Percentiles rank a stretch among this genome's conserved stretches.
These are phyloP conservation scores for Mus caroli DNA, from an alignment of 2,797 vertebrate genomes.

Conservation along the genomic window DNA sequence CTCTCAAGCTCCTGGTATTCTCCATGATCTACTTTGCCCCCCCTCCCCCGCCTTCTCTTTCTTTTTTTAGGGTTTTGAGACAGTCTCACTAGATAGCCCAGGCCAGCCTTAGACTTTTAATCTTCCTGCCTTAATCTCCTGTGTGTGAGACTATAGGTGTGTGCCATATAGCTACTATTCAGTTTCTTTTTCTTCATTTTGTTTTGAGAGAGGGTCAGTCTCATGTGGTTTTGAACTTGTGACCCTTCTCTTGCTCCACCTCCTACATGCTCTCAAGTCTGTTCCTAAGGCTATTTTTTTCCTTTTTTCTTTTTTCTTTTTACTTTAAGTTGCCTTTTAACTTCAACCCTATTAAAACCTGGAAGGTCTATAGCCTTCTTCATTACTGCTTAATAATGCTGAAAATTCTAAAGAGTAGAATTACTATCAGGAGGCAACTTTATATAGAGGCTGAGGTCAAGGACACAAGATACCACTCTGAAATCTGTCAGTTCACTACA, in stretches of 20 bases:
- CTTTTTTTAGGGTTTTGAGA: neutral
- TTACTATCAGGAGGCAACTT: neutral
- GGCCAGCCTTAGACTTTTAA: neutral
- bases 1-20: neutral
- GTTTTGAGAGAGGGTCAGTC: neutral
- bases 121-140: neutral
- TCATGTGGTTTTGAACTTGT: neutral
- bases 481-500: neutral
- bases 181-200: neutral
- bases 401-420: neutral
- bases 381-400: neutral
- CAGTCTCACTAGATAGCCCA: neutral
- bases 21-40: rapidly evolving
- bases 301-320: neutral
- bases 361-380: neutral
- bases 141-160: neutral
- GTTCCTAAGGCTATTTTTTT: slow-evolving; percentile 33
- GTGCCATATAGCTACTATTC: neutral
- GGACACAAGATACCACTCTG: neutral
- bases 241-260: neutral
- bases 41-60: neutral
- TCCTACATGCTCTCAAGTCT: neutral
- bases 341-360: slow-evolving; percentile 28
- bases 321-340: slow-evolving; percentile 43
- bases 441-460: neutral